Evolutionary conservation across 2,888 invertebrate genomes (phyloP).

Genomic region (Phorcus lineatus): DNA sequence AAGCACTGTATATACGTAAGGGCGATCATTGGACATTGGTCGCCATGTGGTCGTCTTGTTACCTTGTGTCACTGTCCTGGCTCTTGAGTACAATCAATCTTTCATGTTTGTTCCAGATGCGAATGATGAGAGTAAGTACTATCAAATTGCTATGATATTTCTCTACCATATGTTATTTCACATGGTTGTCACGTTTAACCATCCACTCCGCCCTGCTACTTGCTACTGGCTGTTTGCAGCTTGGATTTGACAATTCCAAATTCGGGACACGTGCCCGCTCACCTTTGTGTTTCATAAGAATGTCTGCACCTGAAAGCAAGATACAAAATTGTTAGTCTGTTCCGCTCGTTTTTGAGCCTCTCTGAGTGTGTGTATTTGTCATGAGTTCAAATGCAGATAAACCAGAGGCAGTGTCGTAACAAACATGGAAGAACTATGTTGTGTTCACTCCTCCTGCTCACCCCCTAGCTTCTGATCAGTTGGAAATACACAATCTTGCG

Average conservation of each 20-base stretch:
- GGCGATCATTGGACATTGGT: background rate
- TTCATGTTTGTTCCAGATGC: conserved; percentile 24
- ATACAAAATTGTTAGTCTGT: background rate
- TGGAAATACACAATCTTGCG: too few relatives aligned
- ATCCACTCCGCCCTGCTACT: conserved; percentile 13
- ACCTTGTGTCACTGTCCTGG: conserved; percentile 2
- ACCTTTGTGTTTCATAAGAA: conserved; percentile 4
- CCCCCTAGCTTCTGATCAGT: background rate
- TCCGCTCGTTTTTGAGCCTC: background rate
- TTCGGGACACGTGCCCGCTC: background rate
- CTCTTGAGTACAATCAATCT: conserved; percentile 16
- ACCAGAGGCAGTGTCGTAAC: conserved; percentile 13
- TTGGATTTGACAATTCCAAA: background rate
- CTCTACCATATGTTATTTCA: conserved; percentile 15
- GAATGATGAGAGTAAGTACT: conserved; percentile 25
- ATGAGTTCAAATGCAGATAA: conserved; percentile 6
- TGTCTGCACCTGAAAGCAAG: conserved; percentile 4
- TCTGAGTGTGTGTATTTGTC: conserved; percentile 13
- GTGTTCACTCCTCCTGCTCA: background rate
- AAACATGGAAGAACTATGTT: conserved; percentile 15
- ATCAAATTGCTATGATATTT: conserved; percentile 8
- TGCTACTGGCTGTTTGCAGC: conserved; percentile 8
- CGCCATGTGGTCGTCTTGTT: conserved; percentile 1
- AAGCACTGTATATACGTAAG: background rate
- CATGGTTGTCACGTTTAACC: conserved; percentile 1